These are phyloP conservation scores for Enteromius trimaculatus DNA, from an alignment of 2,797 vertebrate genomes.

Conservation along the genomic window DNA sequence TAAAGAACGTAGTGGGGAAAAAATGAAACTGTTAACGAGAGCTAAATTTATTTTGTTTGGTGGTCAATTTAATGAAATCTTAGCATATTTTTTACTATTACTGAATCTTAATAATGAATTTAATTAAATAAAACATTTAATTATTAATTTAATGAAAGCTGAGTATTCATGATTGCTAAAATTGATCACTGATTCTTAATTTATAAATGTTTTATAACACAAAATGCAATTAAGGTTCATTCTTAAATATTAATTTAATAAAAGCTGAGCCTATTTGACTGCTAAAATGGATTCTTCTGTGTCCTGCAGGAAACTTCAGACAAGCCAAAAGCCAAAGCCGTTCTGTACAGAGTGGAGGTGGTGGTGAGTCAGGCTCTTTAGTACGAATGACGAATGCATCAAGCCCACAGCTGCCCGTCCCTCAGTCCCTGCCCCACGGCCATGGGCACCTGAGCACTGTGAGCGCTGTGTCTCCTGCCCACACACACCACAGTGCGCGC, in stretches of 20 bases:
- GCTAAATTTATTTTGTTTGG: not conserved
- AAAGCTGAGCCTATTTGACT: not conserved
- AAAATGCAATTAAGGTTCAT: too few relatives aligned
- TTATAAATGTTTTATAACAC: too few relatives aligned
- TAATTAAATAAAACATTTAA: too few relatives aligned
- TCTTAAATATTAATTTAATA: not conserved
- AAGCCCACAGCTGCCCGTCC: constrained; percentile 82
- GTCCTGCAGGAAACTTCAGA: constrained; percentile 81
- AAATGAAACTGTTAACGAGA: not conserved
- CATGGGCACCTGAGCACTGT: constrained; percentile 84
- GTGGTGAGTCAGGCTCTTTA: constrained; percentile 34
- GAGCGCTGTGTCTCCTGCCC: constrained; percentile 88
- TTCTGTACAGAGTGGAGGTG: constrained; percentile 73
- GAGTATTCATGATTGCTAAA: too few relatives aligned
- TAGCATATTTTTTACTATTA: not conserved
- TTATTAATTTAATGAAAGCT: too few relatives aligned
- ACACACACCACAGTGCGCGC: constrained; percentile 85
- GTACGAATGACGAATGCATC: constrained; percentile 66
- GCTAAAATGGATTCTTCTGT: not conserved
- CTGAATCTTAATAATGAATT: too few relatives aligned
- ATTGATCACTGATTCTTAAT: too few relatives aligned
- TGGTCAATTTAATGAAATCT: not conserved
- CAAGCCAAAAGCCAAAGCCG: constrained; percentile 83
- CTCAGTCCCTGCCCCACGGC: constrained; percentile 83
- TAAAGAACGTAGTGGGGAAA: not conserved